Percentiles rank a stretch among this genome's conserved stretches.
phyloP scores from a whole-genome alignment of 2,113 vertebrate species.

The Rafetus swinhoei region DNA sequence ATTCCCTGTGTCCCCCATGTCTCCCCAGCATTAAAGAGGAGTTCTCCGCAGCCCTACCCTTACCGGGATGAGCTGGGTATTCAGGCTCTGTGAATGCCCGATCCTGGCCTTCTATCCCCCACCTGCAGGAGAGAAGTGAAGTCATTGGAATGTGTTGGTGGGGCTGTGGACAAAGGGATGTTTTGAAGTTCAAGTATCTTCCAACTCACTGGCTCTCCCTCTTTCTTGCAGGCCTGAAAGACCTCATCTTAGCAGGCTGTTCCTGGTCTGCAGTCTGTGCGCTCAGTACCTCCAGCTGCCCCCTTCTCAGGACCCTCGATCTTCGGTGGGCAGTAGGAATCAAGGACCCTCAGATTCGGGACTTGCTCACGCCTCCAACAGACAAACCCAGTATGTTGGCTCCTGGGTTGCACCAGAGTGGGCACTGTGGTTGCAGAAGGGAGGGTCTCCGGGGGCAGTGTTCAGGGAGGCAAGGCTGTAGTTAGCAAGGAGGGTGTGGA shows the following conservation, averaged over 20 bases:
- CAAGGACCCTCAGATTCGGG: constrained; percentile 95
- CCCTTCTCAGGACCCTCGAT: constrained; percentile 95
- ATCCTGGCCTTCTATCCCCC: neutral
- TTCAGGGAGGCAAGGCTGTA: neutral
- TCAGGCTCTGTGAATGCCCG: neutral
- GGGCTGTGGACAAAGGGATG: neutral
- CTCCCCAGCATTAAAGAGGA: neutral
- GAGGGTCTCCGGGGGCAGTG: neutral
- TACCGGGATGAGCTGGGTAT: neutral
- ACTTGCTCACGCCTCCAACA: constrained; percentile 90
- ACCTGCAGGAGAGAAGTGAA: neutral
- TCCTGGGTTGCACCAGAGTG: neutral
- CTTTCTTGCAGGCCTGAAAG: constrained; percentile 87
- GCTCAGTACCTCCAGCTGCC: constrained; percentile 94
- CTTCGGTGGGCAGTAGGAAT: constrained; percentile 95
- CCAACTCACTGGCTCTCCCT: neutral
- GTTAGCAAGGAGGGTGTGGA: neutral
- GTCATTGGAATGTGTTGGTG: neutral
- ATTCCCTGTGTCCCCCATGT: neutral
- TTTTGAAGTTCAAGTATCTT: neutral
- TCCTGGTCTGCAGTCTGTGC: constrained; percentile 95
- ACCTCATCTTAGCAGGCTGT: constrained; percentile 93
- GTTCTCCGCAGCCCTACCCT: neutral
- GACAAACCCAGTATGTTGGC: constrained; percentile 82
- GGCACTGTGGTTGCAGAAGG: neutral